Base-by-base conservation (phyloP, 2,113 vertebrate species). In the Conger conger region DNA sequence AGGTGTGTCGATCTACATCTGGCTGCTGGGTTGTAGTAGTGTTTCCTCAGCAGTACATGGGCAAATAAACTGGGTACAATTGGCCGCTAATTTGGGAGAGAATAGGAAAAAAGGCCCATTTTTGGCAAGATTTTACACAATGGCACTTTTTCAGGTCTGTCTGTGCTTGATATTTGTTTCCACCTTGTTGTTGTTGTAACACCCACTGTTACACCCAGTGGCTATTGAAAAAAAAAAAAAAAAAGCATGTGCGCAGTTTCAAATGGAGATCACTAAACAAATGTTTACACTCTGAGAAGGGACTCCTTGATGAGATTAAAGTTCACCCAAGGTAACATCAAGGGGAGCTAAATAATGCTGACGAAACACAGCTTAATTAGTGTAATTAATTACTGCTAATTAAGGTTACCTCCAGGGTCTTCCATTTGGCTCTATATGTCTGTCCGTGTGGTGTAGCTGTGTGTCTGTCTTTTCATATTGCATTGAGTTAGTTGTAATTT, bases 321-420 rank as follows among this genome's bases (percentile, higher is more conserved):
- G 79, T 80, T 80, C 79, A 80, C 27, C 27, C 42, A 80, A 80
- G 79, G 79, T 50, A 80, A 45, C 38, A n/a, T 42, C 57, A 63
- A 63, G 79, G 79, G 79, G 50, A 30, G 79, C 79, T 50, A 23
- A 80, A 80, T 42, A 80, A 11, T 80, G 42, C 27, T 80, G 38
- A 40, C 38, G 40, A 80, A 80, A 80, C 20, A n/a, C 23, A 17
- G 38, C 27, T 80, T 80, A 38, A 80, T 80, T 80, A 30, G 37
- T 45, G 40, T n/a, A 50, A 45, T 42, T 80, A 80, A 80, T 42
- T 45, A 80, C 38, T n/a, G 20, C 79, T 80, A 80, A 80, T 80
- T 80, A 80, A 13, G 37, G 27, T 13, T 9, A 30, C 68, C 57
- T 11, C 68, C 11, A 27, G 68, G n/a, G 68, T 73, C 2, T 33